These are phyloP conservation scores for Phenganax marumi DNA, from an alignment of 92 coral and sea anemone genomes.

Conservation along the genomic window DNA sequence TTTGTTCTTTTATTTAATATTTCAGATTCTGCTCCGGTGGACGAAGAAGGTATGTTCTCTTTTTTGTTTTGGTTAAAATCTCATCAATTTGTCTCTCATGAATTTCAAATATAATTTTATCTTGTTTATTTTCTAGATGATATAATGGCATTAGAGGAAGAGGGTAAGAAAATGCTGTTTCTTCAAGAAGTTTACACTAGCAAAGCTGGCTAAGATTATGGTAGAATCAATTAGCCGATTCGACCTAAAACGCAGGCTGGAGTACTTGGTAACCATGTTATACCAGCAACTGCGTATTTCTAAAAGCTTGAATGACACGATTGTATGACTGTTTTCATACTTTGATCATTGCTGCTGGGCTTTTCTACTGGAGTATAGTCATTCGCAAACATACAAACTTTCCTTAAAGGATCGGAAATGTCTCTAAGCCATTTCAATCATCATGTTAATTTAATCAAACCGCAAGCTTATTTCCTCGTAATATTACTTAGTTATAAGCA, in stretches of 20 bases:
- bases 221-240: neutral
- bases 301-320: no score
- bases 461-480: no score
- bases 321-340: no score
- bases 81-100: neutral
- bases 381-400: no score
- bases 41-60: neutral
- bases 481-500: no score
- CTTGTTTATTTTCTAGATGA: slow-evolving; percentile 9
- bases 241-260: neutral
- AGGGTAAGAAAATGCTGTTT: neutral
- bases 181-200: neutral
- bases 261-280: neutral
- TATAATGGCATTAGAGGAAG: neutral
- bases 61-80: neutral
- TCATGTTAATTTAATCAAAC: no score
- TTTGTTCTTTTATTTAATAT: neutral
- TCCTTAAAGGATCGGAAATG: no score
- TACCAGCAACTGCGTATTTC: no score
- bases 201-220: neutral
- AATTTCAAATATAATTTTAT: neutral
- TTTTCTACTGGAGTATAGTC: no score
- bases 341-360: no score
- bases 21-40: neutral
- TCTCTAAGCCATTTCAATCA: no score